Percentiles rank a stretch among this genome's conserved stretches.
phyloP scores from a whole-genome alignment of 2,113 vertebrate species.

The Macheiramphus alcinus region DNA sequence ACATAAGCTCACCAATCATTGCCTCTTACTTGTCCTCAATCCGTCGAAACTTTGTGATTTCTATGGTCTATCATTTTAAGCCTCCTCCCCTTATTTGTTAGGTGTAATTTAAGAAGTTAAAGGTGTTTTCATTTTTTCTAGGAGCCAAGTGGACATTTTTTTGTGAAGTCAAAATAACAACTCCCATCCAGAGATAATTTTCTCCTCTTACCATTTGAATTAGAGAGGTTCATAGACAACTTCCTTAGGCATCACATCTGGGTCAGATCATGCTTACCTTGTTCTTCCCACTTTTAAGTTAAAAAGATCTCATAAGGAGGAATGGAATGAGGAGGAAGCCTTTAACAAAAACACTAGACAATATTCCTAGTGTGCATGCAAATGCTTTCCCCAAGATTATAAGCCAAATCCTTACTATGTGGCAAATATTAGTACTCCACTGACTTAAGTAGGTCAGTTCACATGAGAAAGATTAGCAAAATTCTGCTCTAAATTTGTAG shows the following conservation, averaged over 20 bases:
- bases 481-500: slow-evolving; percentile 17
- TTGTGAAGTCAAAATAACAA: not conserved
- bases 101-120: not conserved
- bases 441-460: slow-evolving; percentile 48
- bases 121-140: not conserved
- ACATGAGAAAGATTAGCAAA: slow-evolving; percentile 48
- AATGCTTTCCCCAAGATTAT: slow-evolving; percentile 14
- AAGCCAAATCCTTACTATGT: slow-evolving; percentile 29
- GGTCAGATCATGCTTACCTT: not conserved
- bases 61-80: not conserved
- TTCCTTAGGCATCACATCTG: not conserved
- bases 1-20: not conserved
- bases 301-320: not conserved
- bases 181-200: not conserved
- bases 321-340: not conserved
- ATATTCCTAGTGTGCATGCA: slow-evolving; percentile 19
- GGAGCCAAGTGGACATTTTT: not conserved
- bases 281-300: not conserved
- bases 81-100: not conserved
- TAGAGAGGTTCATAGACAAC: not conserved
- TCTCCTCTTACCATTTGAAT: not conserved
- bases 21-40: not conserved
- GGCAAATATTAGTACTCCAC: slow-evolving; percentile 25
- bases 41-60: not conserved
- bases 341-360: slow-evolving; percentile 15